Evolutionary conservation across 2,113 vertebrate species (phyloP).

Genomic region (Apeltes quadracus): DNA sequence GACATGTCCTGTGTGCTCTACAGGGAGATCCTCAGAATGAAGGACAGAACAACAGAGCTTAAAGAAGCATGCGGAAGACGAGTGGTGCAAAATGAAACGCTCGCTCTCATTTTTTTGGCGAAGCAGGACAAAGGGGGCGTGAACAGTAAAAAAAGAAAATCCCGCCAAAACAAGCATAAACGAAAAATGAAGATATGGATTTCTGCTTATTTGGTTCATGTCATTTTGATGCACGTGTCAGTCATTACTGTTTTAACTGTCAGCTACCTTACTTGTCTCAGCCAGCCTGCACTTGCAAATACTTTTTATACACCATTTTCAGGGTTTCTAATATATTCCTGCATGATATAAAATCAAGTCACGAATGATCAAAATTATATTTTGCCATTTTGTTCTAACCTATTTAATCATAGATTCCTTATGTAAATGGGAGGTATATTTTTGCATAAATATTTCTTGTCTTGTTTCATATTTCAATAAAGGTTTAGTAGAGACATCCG

Average conservation of each 20-base stretch:
- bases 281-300: conserved; percentile 29
- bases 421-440: conserved; percentile 70
- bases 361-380: conserved; percentile 49
- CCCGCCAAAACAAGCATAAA: conserved; percentile 13
- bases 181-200: conserved; percentile 10
- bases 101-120: conserved; percentile 6
- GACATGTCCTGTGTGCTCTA: conserved; percentile 17
- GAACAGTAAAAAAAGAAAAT: conserved; percentile 1
- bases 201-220: conserved; percentile 22
- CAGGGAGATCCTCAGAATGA: conserved; percentile 63
- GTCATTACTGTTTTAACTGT: conserved; percentile 40
- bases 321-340: conserved; percentile 72
- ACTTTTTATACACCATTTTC: conserved; percentile 49
- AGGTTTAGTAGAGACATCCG: conserved; percentile 39
- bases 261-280: conserved; percentile 38
- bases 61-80: conserved; percentile 44
- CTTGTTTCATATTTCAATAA: conserved; percentile 66
- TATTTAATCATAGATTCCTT: conserved; percentile 73
- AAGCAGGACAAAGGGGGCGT: conserved; percentile 5
- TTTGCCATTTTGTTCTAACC: conserved; percentile 56
- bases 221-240: conserved; percentile 11
- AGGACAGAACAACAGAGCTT: conserved; percentile 35
- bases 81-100: conserved; percentile 12
- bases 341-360: conserved; percentile 56
- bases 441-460: conserved; percentile 70